Evolutionary conservation across 2,113 vertebrate genomes (phyloP).

Genomic region (Dinomys branickii): DNA sequence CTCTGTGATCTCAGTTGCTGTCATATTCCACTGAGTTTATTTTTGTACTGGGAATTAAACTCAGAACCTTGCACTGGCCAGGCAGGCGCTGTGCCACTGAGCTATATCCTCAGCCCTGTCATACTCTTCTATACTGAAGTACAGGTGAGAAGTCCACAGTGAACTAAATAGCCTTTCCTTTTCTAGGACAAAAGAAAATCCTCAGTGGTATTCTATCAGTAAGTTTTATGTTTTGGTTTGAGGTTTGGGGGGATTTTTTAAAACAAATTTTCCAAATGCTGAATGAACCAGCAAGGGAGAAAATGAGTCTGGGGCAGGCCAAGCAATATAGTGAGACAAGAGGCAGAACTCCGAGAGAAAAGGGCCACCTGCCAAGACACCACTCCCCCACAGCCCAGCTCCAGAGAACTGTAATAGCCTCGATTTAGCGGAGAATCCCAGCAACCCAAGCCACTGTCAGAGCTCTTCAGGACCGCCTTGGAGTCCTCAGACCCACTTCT

Average conservation of each 20-base stretch:
- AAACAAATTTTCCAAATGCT: background rate
- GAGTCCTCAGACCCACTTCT: background rate
- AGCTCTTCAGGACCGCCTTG: background rate
- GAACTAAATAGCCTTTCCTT: background rate
- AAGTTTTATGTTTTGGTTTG: background rate
- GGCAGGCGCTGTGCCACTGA: no score
- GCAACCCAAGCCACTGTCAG: background rate
- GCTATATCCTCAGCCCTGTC: no score
- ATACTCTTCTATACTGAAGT: background rate
- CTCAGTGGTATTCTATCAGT: background rate
- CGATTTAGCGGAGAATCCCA: background rate
- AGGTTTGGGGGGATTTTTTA: background rate
- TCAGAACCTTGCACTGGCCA: no score
- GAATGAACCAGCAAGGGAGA: background rate
- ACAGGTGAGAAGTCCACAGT: background rate
- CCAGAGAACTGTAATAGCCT: background rate
- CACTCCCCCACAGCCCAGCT: background rate
- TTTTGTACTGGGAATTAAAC: no score
- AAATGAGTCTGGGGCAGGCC: background rate
- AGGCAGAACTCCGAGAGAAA: background rate
- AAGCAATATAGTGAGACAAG: background rate
- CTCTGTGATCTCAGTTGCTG: background rate
- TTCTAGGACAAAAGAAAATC: slow-evolving; percentile 9
- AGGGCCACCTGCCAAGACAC: background rate
- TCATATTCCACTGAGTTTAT: no score